phyloP scores from a whole-genome alignment of 1,140 invertebrate species.

The Drosophila melanica region DNA sequence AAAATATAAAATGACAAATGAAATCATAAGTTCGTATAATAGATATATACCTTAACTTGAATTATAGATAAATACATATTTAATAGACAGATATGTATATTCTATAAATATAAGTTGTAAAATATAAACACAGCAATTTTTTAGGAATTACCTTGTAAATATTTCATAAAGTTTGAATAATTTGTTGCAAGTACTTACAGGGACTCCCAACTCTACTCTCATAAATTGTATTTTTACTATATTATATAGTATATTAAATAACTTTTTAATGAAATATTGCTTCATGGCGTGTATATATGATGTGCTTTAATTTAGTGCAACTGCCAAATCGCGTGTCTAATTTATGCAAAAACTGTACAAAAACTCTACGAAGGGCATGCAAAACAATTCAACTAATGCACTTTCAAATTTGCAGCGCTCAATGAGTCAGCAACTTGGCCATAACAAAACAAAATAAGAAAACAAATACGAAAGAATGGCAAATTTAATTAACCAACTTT shows the following conservation, averaged over 20 bases:
- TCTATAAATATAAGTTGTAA: neutral
- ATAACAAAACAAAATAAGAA: neutral
- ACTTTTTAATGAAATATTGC: constrained; percentile 5
- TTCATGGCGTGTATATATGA: constrained; percentile 1
- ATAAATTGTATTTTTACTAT: neutral
- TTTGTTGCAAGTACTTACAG: neutral
- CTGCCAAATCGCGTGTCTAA: constrained; percentile 40
- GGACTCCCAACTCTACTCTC: no score
- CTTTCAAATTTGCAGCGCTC: constrained; percentile 39
- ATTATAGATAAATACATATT: no score
- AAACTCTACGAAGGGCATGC: constrained; percentile 33
- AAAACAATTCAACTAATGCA: constrained; percentile 24
- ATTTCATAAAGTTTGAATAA: constrained; percentile 6
- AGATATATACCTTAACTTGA: no score
- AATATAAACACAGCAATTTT: neutral
- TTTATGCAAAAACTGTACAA: constrained; percentile 29
- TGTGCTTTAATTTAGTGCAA: constrained; percentile 14
- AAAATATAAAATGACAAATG: no score
- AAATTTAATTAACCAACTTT: constrained; percentile 24
- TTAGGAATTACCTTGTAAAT: neutral
- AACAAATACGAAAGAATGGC: neutral
- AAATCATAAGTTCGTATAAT: no score
- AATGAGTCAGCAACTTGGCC: constrained; percentile 17
- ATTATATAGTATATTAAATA: neutral
- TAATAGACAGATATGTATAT: neutral